Conservation (phyloP, 2,113 vertebrate genomes). For the Petroica traversi region DNA sequence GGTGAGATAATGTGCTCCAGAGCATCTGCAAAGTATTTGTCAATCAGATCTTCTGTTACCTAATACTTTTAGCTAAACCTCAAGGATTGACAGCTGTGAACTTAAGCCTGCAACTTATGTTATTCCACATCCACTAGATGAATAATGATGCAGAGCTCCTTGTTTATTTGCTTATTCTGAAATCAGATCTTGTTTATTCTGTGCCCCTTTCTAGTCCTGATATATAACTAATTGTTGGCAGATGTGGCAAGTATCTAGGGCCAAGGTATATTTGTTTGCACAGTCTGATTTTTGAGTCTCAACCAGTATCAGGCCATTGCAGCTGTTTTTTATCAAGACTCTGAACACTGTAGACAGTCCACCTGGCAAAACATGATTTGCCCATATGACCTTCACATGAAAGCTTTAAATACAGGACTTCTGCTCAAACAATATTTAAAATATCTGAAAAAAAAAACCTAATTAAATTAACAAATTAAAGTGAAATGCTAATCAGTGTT, state of each 20-base stretch:
- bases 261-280: slow-evolving; percentile 91
- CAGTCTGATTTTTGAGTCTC: slow-evolving; percentile 88
- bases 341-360: slow-evolving; percentile 70
- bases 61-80: slow-evolving; percentile 22
- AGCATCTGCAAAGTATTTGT: slow-evolving; percentile 62
- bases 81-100: slow-evolving; percentile 27
- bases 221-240: slow-evolving; percentile 89
- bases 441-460: slow-evolving; percentile 35
- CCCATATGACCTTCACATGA: slow-evolving; percentile 73
- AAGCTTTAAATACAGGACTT: slow-evolving; percentile 76
- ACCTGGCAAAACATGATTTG: slow-evolving; percentile 94
- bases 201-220: slow-evolving; percentile 71
- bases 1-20: slow-evolving; percentile 7
- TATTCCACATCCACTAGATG: slow-evolving; percentile 67
- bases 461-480: slow-evolving; percentile 67
- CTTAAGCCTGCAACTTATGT: background rate
- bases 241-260: slow-evolving; percentile 79
- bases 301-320: slow-evolving; percentile 82
- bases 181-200: slow-evolving; percentile 79
- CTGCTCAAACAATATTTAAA: slow-evolving; percentile 74
- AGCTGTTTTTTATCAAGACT: slow-evolving; percentile 90
- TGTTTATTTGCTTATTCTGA: slow-evolving; percentile 90
- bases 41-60: slow-evolving; percentile 44
- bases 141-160: slow-evolving; percentile 74
- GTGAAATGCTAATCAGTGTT: slow-evolving; percentile 64